Percentiles rank a stretch among this genome's conserved stretches.
Evolutionary conservation across 2,113 vertebrate species (phyloP).

Genomic region (Hoplias malabaricus): DNA sequence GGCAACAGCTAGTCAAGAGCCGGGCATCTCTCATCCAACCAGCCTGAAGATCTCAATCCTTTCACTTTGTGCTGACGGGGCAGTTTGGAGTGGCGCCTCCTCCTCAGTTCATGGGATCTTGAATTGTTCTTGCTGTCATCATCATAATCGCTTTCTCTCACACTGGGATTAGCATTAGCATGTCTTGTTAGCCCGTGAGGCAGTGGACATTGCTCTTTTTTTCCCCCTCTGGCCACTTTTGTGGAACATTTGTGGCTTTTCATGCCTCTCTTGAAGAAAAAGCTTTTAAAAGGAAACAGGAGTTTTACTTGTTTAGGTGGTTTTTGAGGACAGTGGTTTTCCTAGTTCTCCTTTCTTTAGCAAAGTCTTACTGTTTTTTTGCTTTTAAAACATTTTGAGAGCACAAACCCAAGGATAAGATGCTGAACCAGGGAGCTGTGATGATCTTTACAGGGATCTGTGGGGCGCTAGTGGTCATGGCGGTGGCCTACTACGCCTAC

Average conservation of each 20-base stretch:
- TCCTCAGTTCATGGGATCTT: conserved; percentile 45
- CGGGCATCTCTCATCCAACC: neutral
- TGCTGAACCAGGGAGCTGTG: conserved; percentile 78
- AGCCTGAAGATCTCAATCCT: neutral
- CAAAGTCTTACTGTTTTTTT: neutral
- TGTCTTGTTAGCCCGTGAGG: conserved; percentile 55
- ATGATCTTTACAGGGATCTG: conserved; percentile 79
- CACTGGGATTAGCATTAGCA: conserved; percentile 69
- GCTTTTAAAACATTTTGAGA: conserved; percentile 29
- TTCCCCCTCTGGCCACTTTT: neutral
- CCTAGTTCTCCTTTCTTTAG: neutral
- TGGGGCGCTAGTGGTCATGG: conserved; percentile 75
- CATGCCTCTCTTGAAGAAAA: neutral
- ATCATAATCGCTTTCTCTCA: conserved; percentile 62
- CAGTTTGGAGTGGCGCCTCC: conserved; percentile 14
- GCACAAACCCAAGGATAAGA: conserved; percentile 58
- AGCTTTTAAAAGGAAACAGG: neutral
- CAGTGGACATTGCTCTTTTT: conserved; percentile 39
- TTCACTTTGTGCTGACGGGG: conserved; percentile 41
- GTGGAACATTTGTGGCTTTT: neutral
- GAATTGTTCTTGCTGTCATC: conserved; percentile 62
- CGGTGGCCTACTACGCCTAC: conserved; percentile 77
- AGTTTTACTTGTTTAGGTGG: neutral
- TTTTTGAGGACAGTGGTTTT: conserved; percentile 8
- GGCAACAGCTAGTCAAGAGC: neutral